Evolutionary conservation across 2,113 vertebrate species (phyloP).

Genomic region (Pampusana beccarii): DNA sequence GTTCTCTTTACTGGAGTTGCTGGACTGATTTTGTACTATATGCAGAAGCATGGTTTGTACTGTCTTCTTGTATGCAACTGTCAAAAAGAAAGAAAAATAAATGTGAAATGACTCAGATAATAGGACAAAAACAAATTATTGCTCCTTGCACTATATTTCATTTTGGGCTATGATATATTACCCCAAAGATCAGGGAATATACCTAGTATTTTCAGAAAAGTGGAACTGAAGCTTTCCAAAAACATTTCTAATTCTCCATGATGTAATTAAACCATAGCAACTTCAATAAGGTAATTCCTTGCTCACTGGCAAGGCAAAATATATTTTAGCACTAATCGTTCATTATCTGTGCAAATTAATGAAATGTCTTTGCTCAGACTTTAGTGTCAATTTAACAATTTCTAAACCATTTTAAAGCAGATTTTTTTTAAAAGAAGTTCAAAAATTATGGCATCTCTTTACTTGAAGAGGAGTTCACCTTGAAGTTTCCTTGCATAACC

Average conservation of each 20-base stretch:
- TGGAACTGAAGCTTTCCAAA: conserved; percentile 58
- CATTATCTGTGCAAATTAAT: conserved; percentile 52
- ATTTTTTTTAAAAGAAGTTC: not conserved
- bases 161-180: conserved; percentile 43
- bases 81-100: conserved; percentile 41
- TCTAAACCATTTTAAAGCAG: not conserved
- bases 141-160: conserved; percentile 39
- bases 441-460: not conserved
- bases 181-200: conserved; percentile 58
- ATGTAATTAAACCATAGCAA: conserved; percentile 59
- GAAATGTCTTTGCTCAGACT: conserved; percentile 46
- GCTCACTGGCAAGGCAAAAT: conserved; percentile 43
- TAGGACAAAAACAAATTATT: conserved; percentile 52
- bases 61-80: not conserved
- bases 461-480: not conserved
- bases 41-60: not conserved
- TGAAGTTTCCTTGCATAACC: not conserved
- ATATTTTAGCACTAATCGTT: conserved; percentile 55
- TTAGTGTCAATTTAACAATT: conserved; percentile 23
- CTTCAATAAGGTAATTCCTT: conserved; percentile 50
- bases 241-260: conserved; percentile 15
- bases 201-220: conserved; percentile 57
- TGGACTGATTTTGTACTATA: not conserved
- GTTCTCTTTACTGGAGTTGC: not conserved
- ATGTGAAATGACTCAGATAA: conserved; percentile 36